Evolutionary conservation across 1,140 invertebrate species (phyloP).

Genomic region (Drosophila rhopaloa): DNA sequence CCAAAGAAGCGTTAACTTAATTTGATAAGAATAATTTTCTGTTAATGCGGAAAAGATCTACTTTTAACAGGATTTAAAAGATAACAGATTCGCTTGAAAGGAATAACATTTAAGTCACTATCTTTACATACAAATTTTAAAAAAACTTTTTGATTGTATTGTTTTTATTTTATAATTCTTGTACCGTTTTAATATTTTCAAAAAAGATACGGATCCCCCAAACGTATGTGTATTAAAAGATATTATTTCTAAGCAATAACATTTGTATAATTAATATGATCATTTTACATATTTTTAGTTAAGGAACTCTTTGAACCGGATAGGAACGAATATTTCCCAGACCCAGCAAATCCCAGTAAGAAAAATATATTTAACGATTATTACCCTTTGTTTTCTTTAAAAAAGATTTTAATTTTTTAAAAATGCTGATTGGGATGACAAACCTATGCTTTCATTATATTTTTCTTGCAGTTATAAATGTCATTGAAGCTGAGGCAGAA

Average conservation of each 20-base stretch:
- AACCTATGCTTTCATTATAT: not conserved
- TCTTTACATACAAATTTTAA: no score
- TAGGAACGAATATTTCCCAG: not conserved
- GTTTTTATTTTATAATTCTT: no score
- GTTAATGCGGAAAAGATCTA: not conserved
- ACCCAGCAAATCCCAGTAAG: not conserved
- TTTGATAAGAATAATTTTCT: constrained; percentile 2
- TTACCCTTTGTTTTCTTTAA: not conserved
- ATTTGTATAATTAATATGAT: no score
- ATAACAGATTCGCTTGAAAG: no score
- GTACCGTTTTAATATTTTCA: no score
- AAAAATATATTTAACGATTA: no score
- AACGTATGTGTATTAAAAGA: no score
- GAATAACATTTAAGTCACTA: no score
- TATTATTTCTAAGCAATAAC: no score
- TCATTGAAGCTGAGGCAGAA: constrained; percentile 1
- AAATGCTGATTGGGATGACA: not conserved
- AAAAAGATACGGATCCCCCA: no score
- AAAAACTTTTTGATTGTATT: no score
- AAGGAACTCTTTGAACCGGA: not conserved
- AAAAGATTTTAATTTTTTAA: not conserved
- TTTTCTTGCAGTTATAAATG: constrained; percentile 2
- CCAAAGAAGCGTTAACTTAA: not conserved
- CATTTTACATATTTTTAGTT: not conserved
- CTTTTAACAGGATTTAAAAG: not conserved